Conservation (phyloP, 2,113 vertebrate species). For the Varanus komodoensis region DNA sequence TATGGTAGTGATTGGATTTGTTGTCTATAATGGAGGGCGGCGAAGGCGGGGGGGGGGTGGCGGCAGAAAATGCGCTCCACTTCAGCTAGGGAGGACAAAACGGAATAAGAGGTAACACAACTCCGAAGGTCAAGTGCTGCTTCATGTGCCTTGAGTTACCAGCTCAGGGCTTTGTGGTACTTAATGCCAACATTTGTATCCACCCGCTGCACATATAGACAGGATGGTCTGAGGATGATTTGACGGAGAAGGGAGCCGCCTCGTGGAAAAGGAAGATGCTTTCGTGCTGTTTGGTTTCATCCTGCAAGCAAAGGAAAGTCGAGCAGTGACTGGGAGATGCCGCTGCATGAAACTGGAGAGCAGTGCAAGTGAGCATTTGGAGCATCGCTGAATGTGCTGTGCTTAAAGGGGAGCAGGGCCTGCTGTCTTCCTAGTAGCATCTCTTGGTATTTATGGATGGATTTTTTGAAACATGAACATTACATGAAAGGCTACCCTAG, state of each 20-base stretch:
- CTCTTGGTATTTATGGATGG: neutral
- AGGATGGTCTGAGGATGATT: conserved; percentile 48
- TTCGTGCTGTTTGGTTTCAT: conserved; percentile 57
- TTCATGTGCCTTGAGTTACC: conserved; percentile 58
- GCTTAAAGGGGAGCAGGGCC: neutral
- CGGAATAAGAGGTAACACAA: conserved; percentile 53
- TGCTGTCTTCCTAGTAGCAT: neutral
- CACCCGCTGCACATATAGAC: conserved; percentile 56
- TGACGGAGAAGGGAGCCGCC: conserved; percentile 47
- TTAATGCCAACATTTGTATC: conserved; percentile 49
- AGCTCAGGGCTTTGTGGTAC: conserved; percentile 53
- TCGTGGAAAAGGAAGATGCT: conserved; percentile 59
- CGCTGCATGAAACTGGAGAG: neutral
- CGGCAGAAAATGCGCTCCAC: conserved; percentile 60
- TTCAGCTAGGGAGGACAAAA: conserved; percentile 62
- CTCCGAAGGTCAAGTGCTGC: conserved; percentile 40
- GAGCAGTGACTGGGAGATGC: conserved; percentile 1
- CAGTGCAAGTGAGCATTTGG: neutral
- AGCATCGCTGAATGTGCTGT: neutral
- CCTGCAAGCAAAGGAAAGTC: conserved; percentile 72
- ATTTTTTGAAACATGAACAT: neutral
- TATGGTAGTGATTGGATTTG: neutral
- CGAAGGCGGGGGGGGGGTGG: neutral
- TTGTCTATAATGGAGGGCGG: conserved; percentile 14
- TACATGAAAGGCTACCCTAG: neutral